Base-by-base conservation (phyloP, 2,888 invertebrate species). In the Smittia sp. region DNA sequence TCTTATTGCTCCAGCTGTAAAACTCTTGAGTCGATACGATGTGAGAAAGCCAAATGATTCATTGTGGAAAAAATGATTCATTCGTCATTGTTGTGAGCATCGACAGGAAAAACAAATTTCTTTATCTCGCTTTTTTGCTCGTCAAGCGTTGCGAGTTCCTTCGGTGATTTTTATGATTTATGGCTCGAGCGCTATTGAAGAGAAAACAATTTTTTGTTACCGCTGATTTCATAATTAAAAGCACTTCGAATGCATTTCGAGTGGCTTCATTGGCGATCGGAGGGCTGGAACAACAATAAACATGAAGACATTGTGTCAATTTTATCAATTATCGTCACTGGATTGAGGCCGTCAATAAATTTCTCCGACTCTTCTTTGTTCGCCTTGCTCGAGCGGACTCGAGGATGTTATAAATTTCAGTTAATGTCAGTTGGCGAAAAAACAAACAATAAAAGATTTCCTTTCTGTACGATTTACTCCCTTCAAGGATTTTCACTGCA, bases 281-380 rank as follows among this genome's bases (percentile, higher is more conserved):
- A 38, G 38, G 24, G 24, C 3, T 32, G 9, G 9, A 32, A 32
- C 9, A 32, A 32, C 32, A 41, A 68, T 68, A 41, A 68, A 22
- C 39, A 68, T 68, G 41, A 68, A 68, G 39, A 68, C 27, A 25
- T 69, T 69, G 69, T 69, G 69, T 69, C 69, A 69, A 69, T 69
- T 69, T 69, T 41, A n/a, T 52, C 58, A 22, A 58, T 58, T 22
- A 58, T 58, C 9, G 58, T 18, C 52, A 69, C 52, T 46, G 58
- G 18, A 58, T 20, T 11, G 67, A 67, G 41, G 41, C 41, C 11
- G 7, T 39, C 39, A 67, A 25, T 11, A 67, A 39, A 46, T 67
- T 41, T 22, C 9, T 11, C 11, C 20, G 18, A 11, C 69, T 20
- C 67, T 39, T 20, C 27, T 41, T 20, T 27, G 32, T 32, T 32